A percentile compares a stretch with the other conserved stretches of the same genome.
These are phyloP conservation scores for Pseudanteris insignis DNA, from an alignment of 2,888 invertebrate species.

Conservation along the genomic window DNA sequence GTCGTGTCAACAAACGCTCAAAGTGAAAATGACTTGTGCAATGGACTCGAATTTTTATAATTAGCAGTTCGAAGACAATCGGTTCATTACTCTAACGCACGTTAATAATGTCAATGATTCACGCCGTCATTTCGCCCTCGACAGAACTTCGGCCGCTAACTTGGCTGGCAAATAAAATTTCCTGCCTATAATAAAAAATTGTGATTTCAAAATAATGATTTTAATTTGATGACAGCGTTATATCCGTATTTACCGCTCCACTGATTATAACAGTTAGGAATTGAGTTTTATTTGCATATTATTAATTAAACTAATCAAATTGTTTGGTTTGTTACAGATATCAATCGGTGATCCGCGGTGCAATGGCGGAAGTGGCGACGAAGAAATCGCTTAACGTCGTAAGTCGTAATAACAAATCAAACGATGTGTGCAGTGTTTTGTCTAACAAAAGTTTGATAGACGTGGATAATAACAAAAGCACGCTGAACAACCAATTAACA, in stretches of 20 bases:
- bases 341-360: constrained; percentile 47
- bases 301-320: neutral
- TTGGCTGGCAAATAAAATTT: too few species aligned
- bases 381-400: constrained; percentile 64
- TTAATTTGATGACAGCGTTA: too few species aligned
- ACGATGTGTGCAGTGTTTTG: constrained; percentile 63
- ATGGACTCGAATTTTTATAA: constrained; percentile 32
- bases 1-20: constrained; percentile 32
- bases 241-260: too few species aligned
- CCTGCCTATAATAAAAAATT: too few species aligned
- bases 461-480: constrained; percentile 53
- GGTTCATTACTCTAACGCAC: constrained; percentile 30
- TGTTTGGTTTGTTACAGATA: constrained; percentile 48
- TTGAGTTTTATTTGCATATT: neutral
- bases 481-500: constrained; percentile 63
- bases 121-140: neutral
- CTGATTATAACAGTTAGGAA: too few species aligned
- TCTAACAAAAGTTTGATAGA: constrained; percentile 67
- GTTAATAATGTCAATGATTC: constrained; percentile 22
- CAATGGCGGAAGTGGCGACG: constrained; percentile 64
- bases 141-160: neutral
- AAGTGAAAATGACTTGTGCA: constrained; percentile 39
- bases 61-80: constrained; percentile 32
- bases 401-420: constrained; percentile 61
- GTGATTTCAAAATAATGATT: too few species aligned